These are phyloP conservation scores for Bergia sp. DNA, from an alignment of 92 coral and sea anemone genomes.

Conservation along the genomic window DNA sequence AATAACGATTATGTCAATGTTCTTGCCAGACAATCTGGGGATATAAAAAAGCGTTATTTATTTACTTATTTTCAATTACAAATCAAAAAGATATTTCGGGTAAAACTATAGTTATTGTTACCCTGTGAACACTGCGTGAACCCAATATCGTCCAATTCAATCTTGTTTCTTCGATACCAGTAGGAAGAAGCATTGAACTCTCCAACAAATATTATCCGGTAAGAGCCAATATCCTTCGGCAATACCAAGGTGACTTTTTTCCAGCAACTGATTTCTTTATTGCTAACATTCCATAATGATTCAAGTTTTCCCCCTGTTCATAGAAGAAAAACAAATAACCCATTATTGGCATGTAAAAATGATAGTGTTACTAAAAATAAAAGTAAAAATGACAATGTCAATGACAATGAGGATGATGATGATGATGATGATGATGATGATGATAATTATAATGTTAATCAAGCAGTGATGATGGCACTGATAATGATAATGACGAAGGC, in stretches of 20 bases:
- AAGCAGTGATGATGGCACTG: too few species aligned
- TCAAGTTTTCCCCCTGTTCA: background rate
- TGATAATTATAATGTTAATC: too few species aligned
- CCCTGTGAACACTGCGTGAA: constrained; percentile 45
- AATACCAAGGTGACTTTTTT: constrained; percentile 47
- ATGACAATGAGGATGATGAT: too few species aligned
- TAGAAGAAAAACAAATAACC: background rate
- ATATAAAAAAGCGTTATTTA: too few species aligned
- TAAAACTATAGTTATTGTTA: background rate
- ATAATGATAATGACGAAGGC: too few species aligned
- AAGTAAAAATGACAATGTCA: background rate
- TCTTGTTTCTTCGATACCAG: constrained; percentile 40
- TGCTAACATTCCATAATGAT: constrained; percentile 44
- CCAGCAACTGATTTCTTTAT: constrained; percentile 47
- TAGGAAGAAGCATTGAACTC: constrained; percentile 41
- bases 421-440: too few species aligned
- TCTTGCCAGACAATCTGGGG: too few species aligned
- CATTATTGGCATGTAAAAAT: too few species aligned
- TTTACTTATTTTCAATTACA: too few species aligned
- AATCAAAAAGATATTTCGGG: too few species aligned
- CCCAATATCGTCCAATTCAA: constrained; percentile 57
- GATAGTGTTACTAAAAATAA: background rate
- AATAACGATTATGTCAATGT: too few species aligned
- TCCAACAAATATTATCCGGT: constrained; percentile 53
- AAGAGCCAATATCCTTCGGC: constrained; percentile 42